Evolutionary conservation across 2,797 vertebrate species (phyloP).

Genomic region (Myiotriccus ornatus): DNA sequence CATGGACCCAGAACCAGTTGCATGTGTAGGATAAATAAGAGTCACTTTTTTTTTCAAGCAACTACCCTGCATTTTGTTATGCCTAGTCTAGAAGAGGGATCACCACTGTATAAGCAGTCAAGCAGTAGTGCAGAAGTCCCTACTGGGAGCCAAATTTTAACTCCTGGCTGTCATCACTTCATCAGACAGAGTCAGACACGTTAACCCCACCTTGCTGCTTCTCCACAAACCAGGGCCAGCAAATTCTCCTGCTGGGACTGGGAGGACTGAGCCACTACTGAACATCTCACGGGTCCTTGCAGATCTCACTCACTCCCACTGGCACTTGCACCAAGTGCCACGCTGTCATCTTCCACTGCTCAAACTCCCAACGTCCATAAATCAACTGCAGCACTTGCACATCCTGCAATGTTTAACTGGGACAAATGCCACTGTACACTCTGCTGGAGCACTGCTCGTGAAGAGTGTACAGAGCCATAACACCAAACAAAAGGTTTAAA

Average conservation of each 20-base stretch:
- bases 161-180: not conserved
- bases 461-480: not conserved
- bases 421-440: not conserved
- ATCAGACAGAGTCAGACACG: not conserved
- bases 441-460: not conserved
- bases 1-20: not conserved
- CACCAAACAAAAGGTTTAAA: not conserved
- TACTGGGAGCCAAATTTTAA: not conserved
- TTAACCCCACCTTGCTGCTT: not conserved
- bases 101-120: not conserved
- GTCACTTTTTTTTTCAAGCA: not conserved
- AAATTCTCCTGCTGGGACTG: not conserved
- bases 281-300: not conserved
- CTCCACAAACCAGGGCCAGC: not conserved
- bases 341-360: not conserved
- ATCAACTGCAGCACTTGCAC: not conserved
- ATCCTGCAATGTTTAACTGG: not conserved
- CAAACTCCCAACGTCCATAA: not conserved
- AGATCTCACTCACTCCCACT: not conserved
- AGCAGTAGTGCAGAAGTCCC: not conserved
- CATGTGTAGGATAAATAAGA: not conserved
- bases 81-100: not conserved
- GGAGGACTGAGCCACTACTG: not conserved
- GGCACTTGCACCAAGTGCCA: not conserved
- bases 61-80: not conserved